Percentiles rank a stretch among this genome's conserved stretches.
Conservation (phyloP, 2,888 invertebrate species). For the Cotesia congregata region DNA sequence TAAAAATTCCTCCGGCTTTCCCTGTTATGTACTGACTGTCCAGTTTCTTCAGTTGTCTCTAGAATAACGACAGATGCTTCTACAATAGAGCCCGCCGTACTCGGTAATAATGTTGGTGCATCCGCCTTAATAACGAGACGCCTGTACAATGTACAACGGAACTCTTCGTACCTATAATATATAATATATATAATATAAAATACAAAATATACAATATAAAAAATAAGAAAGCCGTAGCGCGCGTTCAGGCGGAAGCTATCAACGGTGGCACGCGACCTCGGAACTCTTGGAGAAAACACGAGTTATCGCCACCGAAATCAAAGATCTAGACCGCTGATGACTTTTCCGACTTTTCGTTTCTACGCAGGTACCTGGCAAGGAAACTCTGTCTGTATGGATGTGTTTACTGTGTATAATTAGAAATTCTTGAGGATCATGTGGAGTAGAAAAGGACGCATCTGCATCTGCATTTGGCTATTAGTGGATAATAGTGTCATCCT, state of each 20-base stretch:
- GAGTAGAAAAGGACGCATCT: not conserved
- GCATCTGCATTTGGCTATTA: not conserved
- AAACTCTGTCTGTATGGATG: not conserved
- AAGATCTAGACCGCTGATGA: constrained; percentile 37
- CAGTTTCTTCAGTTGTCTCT: constrained; percentile 9
- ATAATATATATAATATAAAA: not conserved
- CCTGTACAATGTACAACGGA: constrained; percentile 48
- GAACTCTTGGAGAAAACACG: constrained; percentile 15
- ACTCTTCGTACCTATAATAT: constrained; percentile 29
- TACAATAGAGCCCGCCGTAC: constrained; percentile 53
- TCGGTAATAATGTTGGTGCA: constrained; percentile 41
- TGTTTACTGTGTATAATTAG: not conserved
- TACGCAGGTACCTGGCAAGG: not conserved
- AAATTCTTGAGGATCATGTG: not conserved
- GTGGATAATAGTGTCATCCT: not conserved
- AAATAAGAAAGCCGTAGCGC: constrained; percentile 2
- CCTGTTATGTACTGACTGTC: constrained; percentile 45
- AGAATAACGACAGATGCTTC: constrained; percentile 57
- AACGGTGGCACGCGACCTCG: constrained; percentile 47
- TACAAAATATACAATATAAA: not conserved
- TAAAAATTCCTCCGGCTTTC: constrained; percentile 44
- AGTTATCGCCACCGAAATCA: constrained; percentile 26
- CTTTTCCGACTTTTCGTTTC: not conserved
- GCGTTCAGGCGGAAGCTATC: constrained; percentile 33
- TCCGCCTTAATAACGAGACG: constrained; percentile 47